Evolutionary conservation across 1,140 invertebrate genomes (phyloP), one percentile per base, ranked within the genome.

Genomic region (Diorhabda elongata): DNA sequence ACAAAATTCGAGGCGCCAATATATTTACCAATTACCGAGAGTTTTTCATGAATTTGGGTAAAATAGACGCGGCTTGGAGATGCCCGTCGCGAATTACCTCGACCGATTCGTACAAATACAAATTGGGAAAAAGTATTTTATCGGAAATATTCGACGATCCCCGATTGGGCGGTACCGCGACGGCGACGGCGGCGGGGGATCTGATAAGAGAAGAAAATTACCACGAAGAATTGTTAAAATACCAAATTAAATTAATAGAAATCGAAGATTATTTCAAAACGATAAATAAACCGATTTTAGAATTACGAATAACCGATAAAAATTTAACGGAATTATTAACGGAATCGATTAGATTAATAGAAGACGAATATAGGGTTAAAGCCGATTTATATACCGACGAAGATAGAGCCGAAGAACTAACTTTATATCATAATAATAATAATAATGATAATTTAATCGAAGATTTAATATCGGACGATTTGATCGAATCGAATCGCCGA

Each of bases 211-310:
- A 72, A 3, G 72, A 75, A 43, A 71, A 73, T 68, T 77, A 78
- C 52, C 61, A 75, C 67, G 78, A 81, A 74, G 69, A 75, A 42
- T 69, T 83, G 52, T 76, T 81, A 57, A 78, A 79, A 64, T 84
- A 84, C 71, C 71, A 80, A 42, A 79, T 81, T 72, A 74, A 82
- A 68, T 83, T 79, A 79, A 76, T 78, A 56, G 70, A 70, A 69
- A 56, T 83, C 11, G 81, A 82, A 75, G 77, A 74, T 60, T 83
- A 80, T 75, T 73, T 85, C 70, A 76, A 82, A 61, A 78, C 81
- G 64, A 71, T 69, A 43, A 63, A 71, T 57, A 72, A 75, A 6
- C 59, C 57, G 26, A 69, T 68, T 3, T 75, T 76, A 42, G 75
- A 76, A 71, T 71, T 81, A 9, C 64, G 70, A 66, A 68, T 75